Base-by-base conservation (phyloP, 2,797 vertebrate genomes). In the Hephaestus fuliginosus region DNA sequence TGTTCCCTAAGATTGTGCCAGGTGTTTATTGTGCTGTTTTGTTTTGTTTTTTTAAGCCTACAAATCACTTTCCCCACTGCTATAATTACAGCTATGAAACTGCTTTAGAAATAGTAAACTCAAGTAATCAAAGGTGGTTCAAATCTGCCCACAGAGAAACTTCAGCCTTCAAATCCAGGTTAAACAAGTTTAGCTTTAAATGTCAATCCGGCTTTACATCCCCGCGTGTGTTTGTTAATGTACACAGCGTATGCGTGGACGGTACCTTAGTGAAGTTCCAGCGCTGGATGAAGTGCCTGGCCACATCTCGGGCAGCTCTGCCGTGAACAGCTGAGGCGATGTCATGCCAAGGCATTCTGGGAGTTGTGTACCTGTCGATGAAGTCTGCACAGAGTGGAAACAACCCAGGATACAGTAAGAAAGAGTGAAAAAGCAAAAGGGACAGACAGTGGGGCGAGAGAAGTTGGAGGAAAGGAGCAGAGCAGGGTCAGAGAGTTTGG, bases 271-370 rank as follows among this genome's bases (percentile, higher is more conserved):
- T 97, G 90, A 99, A 99, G 92, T 99, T 99, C 98, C 98, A 99
- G 84, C 98, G 97, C 84, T 99, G 98, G 86, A 99, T 99, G 85
- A 99, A 99, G 89, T 99, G 98, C 11, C 98, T 95, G 3, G 98
- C 98, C 11, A 98, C 93, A 1, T 99, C 97, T 0, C 98, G 95
- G 0, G 98, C 98, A 0, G 96, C 97, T 91, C 94, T 96, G 74
- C 97, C 98, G 0, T 99, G 98, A 67, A 99, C 97, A 76, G 90
- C 98, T 0, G 97, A 97, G 70, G 96, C 93, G 20, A 99, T 98
- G 87, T 99, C 98, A 0, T 99, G 98, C 98, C 98, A 99, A 1
- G 98, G 98, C 98, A 99, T 99, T 88, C 98, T 96, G 7, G 97
- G 97, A 0, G 94, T 99, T 51, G 96, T 96, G 92, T 99, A 96